Conservation (phyloP, 53 echinoderm and acorn worm genomes). For the Holothuria scabra region DNA sequence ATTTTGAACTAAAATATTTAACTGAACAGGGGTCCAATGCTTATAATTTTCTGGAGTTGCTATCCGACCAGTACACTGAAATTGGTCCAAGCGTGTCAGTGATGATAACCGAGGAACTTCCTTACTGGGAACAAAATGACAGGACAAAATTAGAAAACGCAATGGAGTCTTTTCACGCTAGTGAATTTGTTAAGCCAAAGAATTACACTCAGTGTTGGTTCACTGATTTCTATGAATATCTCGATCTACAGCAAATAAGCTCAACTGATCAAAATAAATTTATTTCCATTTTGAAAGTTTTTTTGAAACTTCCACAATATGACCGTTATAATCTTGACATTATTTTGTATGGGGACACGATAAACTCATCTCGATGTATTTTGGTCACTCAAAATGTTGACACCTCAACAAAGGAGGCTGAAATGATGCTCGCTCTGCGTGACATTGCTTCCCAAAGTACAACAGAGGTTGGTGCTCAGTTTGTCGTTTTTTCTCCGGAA, state of each 20-base stretch:
- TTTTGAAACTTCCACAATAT: neutral
- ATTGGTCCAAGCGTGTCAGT: constrained; percentile 14
- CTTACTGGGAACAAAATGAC: neutral
- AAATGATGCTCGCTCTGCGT: neutral
- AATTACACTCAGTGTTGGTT: constrained; percentile 6
- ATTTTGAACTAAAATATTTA: constrained; percentile 65
- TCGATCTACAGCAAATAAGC: neutral
- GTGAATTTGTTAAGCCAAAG: neutral
- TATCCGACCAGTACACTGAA: neutral
- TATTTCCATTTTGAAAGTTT: neutral
- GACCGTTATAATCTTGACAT: constrained; percentile 2
- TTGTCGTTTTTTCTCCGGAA: neutral
- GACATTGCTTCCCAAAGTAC: neutral
- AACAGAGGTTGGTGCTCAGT: neutral
- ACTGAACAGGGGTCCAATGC: neutral
- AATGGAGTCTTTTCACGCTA: neutral
- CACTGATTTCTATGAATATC: constrained; percentile 1
- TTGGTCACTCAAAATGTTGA: neutral
- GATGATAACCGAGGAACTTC: neutral
- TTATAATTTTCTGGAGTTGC: neutral
- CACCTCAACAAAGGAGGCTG: neutral
- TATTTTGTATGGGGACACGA: neutral
- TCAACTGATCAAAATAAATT: neutral
- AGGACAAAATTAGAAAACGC: neutral
- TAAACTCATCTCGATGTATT: constrained; percentile 8